Percentiles rank a stretch among this genome's conserved stretches.
These are phyloP conservation scores for Catostomus latipinnis DNA, from an alignment of 2,797 vertebrate genomes.

Conservation along the genomic window DNA sequence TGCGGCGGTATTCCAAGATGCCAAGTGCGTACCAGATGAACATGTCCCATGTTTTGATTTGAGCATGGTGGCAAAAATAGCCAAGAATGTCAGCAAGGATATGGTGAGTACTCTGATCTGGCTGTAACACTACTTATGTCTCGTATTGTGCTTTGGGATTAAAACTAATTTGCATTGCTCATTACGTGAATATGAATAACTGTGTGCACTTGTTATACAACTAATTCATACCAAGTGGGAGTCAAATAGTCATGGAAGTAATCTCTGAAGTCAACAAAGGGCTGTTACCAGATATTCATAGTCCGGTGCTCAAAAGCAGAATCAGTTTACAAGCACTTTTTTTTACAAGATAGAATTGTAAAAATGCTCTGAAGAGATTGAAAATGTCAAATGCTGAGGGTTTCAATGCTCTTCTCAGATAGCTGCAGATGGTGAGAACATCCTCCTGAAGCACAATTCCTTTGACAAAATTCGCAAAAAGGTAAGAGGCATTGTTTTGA, in stretches of 20 bases:
- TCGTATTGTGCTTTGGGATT: background rate
- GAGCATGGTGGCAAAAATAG: constrained; percentile 3
- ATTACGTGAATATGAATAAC: background rate
- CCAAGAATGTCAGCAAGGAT: constrained; percentile 35
- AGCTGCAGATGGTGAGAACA: constrained; percentile 44
- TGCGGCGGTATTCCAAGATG: background rate
- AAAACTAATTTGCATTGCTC: background rate
- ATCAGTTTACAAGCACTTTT: background rate
- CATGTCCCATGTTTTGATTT: constrained; percentile 49
- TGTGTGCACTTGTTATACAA: background rate
- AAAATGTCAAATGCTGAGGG: background rate
- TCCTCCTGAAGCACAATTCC: constrained; percentile 50
- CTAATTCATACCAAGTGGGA: background rate
- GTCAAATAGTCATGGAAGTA: background rate
- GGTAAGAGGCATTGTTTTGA: constrained; percentile 27
- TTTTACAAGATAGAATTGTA: background rate
- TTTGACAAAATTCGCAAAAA: constrained; percentile 52
- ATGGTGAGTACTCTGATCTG: constrained; percentile 41
- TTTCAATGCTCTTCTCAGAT: constrained; percentile 32
- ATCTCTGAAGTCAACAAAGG: background rate
- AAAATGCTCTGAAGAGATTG: constrained; percentile 4
- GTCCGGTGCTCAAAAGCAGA: background rate
- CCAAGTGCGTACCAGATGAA: constrained; percentile 23
- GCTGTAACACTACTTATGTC: background rate
- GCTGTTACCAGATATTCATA: background rate